Evolutionary conservation across 1,140 invertebrate species (phyloP).

Genomic region (Acromyrmex charruanus): DNA sequence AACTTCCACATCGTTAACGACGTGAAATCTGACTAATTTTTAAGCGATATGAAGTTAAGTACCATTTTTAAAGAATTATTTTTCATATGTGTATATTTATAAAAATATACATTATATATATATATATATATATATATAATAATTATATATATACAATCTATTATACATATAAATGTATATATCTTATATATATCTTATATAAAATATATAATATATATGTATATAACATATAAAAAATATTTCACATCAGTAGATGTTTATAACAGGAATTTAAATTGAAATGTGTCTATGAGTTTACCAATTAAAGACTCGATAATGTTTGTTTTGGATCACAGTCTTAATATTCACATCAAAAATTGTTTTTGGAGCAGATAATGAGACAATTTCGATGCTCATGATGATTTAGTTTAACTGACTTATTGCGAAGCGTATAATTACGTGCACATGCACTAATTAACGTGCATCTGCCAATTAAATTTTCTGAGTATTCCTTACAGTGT

Average conservation of each 20-base stretch:
- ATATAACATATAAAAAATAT: slow-evolving; percentile 1
- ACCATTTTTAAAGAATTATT: not conserved
- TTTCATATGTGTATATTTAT: not conserved
- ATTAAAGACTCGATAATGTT: not conserved
- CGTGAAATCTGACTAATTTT: not conserved
- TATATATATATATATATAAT: slow-evolving; percentile 5
- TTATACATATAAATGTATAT: not conserved
- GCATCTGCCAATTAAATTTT: slow-evolving; percentile 29
- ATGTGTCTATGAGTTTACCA: not conserved
- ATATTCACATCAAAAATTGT: not conserved
- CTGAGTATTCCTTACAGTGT: not conserved
- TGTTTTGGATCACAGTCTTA: not conserved
- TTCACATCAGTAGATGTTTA: not conserved
- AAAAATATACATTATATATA: not conserved
- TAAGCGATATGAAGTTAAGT: not conserved
- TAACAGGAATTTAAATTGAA: not conserved
- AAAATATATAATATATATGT: not conserved
- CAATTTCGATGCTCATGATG: slow-evolving; percentile 9
- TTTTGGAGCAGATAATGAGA: slow-evolving; percentile 10
- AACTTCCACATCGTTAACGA: not conserved
- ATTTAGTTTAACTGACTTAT: not conserved
- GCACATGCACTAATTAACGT: slow-evolving; percentile 17
- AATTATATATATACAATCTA: not conserved
- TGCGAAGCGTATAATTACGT: not conserved
- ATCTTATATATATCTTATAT: not conserved